Evolutionary conservation across 2,113 vertebrate species (phyloP), one percentile per base, ranked within the genome.

Genomic region (Bungarus multicinctus): DNA sequence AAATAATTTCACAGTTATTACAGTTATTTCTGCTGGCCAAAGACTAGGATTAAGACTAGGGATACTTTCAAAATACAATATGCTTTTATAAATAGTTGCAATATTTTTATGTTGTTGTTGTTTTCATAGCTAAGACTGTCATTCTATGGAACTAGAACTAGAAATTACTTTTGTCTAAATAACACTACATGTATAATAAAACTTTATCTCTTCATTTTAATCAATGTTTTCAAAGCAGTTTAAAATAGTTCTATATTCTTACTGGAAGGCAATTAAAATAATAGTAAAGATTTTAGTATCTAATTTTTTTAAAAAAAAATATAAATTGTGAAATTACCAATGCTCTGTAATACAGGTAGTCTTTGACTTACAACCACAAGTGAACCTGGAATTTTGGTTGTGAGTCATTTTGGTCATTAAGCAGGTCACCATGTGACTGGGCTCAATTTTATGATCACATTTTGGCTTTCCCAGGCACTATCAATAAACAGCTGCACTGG

Each of bases 61-160:
- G 74, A 16, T 43, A 85, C 45, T 45, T 34, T 47, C n/a, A 8
- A 58, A 93, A 94, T 92, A 92, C 50, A 34, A 60, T 64, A 11
- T 93, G 23, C 39, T 89, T 93, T 87, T 30, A 52, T 53, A 34
- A 50, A 3, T 3, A 91, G 87, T 3, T 92, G 55, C 87, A 0
- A 6, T 47, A 2, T 27, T 95, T 93, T 25, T 88, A 20, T 91
- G 50, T 57, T 94, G 39, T 55, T 94, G 39, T 47, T 12, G 18
- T 90, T 9, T 89, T 93, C n/a, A 14, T 45, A 85, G 1, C 7
- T 39, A 90, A 47, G 27, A 6, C 53, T n/a, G n/a, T 34, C n/a
- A 39, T 74, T n/a, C 16, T 74, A 39, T 74, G 2, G n/a, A 74
- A 16, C n/a, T 39, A 18, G n/a, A 34, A 74, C 16, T 74, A 39